Evolutionary conservation across 2,888 invertebrate genomes (phyloP).

Genomic region (Gasteruption jaculator): DNA sequence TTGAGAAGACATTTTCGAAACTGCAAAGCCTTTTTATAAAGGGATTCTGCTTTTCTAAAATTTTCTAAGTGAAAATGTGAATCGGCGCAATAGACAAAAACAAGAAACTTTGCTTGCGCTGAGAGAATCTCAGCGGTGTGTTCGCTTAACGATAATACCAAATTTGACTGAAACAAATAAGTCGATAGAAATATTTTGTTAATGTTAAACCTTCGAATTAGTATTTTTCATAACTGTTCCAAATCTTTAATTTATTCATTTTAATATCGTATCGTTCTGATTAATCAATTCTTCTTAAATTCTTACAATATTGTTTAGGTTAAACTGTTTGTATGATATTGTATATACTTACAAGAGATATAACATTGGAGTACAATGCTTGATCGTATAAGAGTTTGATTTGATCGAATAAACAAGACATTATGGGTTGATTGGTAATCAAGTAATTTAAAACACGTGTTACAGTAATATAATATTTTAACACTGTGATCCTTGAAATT

Average conservation of each 20-base stretch:
- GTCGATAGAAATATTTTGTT: slow-evolving; percentile 9
- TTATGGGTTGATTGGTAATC: no score
- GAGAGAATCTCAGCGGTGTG: slow-evolving; percentile 62
- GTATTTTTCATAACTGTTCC: neutral
- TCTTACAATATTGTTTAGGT: slow-evolving; percentile 9
- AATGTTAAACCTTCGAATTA: neutral
- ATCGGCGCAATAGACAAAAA: slow-evolving; percentile 67
- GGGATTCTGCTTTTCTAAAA: slow-evolving; percentile 65
- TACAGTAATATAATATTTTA: no score
- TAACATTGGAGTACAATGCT: slow-evolving; percentile 68
- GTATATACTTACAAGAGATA: slow-evolving; percentile 64
- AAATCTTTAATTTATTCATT: slow-evolving; percentile 8
- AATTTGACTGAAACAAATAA: slow-evolving; percentile 60
- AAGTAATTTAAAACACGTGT: no score
- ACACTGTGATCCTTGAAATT: no score
- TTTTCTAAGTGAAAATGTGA: slow-evolving; percentile 64
- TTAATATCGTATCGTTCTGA: slow-evolving; percentile 2
- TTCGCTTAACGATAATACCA: slow-evolving; percentile 63
- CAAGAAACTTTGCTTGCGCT: slow-evolving; percentile 64
- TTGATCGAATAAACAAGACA: slow-evolving; percentile 62
- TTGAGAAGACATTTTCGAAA: slow-evolving; percentile 62
- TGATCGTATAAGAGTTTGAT: slow-evolving; percentile 67
- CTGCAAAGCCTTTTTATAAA: slow-evolving; percentile 63
- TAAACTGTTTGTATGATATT: no score
- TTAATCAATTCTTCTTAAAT: slow-evolving; percentile 4